Conservation (phyloP, 2,113 vertebrate genomes). For the Parotia lawesii region DNA sequence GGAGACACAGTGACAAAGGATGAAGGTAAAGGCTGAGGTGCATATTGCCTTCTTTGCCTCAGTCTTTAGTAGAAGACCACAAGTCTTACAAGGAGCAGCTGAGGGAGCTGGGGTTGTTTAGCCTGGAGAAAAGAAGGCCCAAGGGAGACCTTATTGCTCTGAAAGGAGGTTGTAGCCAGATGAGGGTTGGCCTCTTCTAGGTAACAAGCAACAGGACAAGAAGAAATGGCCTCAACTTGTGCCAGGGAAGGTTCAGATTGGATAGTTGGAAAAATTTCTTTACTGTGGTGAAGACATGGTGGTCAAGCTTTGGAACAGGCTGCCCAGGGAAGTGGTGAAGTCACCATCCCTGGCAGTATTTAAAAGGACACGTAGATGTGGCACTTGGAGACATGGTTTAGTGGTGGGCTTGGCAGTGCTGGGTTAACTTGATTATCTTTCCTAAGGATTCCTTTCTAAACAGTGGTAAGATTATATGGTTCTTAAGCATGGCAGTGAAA, state of each 20-base stretch:
- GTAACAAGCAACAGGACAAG: not conserved
- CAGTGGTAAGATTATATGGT: not conserved
- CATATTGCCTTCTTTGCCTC: not conserved
- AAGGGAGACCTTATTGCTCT: not conserved
- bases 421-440: not conserved
- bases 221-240: not conserved
- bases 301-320: not conserved
- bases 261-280: not conserved
- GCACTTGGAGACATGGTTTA: not conserved
- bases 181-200: not conserved
- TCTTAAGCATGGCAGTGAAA: not conserved
- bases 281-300: not conserved
- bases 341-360: not conserved
- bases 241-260: not conserved
- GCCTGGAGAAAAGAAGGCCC: not conserved
- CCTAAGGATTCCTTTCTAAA: not conserved
- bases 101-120: not conserved
- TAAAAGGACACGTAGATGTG: not conserved
- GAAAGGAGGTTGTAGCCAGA: not conserved
- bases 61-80: not conserved
- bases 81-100: not conserved
- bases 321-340: not conserved
- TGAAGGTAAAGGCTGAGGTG: not conserved
- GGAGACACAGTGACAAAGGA: not conserved
- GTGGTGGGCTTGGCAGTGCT: not conserved